Percentiles rank a stretch among this genome's conserved stretches.
These are phyloP conservation scores for Ennomos erosarius DNA, from an alignment of 2,888 invertebrate species.

Conservation along the genomic window DNA sequence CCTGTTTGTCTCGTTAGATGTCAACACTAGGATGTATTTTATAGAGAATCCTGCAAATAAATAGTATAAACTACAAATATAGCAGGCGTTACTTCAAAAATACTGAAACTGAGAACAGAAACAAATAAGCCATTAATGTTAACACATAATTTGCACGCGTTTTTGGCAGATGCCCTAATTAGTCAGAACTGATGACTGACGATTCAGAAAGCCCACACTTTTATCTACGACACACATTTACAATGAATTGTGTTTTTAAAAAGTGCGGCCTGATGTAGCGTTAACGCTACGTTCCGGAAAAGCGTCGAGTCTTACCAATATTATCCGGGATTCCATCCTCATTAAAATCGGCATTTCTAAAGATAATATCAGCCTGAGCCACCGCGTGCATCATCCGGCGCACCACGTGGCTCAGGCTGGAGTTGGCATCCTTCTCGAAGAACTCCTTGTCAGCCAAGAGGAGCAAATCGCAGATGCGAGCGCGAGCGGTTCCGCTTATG, in stretches of 20 bases:
- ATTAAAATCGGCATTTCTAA: constrained; percentile 83
- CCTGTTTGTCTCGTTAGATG: constrained; percentile 67
- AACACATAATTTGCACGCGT: too few relatives aligned
- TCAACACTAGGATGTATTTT: constrained; percentile 77
- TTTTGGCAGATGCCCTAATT: too few relatives aligned
- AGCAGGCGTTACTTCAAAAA: neutral
- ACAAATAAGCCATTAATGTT: too few relatives aligned
- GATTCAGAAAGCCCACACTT: too few relatives aligned
- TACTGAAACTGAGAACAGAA: too few relatives aligned
- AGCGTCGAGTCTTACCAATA: constrained; percentile 59
- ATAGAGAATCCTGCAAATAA: constrained; percentile 72
- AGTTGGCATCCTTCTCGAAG: constrained; percentile 72
- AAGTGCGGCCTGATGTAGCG: too few relatives aligned
- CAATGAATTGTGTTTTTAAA: too few relatives aligned
- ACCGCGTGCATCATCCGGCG: constrained; percentile 77
- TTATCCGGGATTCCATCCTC: constrained; percentile 83
- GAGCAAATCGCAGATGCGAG: constrained; percentile 76
- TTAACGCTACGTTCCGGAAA: too few relatives aligned
- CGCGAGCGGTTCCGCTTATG: constrained; percentile 58
- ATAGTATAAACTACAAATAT: too few relatives aligned
- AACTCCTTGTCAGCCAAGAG: constrained; percentile 80
- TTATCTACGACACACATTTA: too few relatives aligned
- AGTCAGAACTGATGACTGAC: too few relatives aligned
- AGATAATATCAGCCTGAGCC: constrained; percentile 81
- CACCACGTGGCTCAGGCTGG: constrained; percentile 73